Evolutionary conservation across 1,140 invertebrate species (phyloP), one percentile per base, ranked within the genome.

Genomic region (Acromyrmex echinatior): DNA sequence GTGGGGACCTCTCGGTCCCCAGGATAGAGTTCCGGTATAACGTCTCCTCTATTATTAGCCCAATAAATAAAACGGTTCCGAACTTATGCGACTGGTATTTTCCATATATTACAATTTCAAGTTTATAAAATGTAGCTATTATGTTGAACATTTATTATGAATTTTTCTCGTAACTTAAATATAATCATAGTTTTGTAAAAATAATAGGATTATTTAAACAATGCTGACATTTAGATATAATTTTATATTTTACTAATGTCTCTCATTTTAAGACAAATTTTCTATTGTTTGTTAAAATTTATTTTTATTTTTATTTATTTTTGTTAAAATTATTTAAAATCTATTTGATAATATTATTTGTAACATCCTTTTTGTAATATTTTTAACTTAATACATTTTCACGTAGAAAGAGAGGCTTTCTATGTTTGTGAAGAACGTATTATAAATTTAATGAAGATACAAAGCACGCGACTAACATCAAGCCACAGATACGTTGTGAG

Each of bases 41-140:
- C 77, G 82, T 90, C 88, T 90, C 77, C 73, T 79, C 77, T 91
- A 90, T 91, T 91, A 91, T 90, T 88, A 91, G 77, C 73, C 31
- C 56, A 62, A 65, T 62, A 76, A 90, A 85, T 87, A 73, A 89
- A 89, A 89, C 79, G 49, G 79, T 89, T 76, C 80, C 66, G 39
- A 21, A 45, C 6, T 62, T 51, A 35, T 1, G 0, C 25, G 1
- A 45, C 28, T 31, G 21, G 18, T 45, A 60, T 81, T 82, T 49
- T 31, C 9, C 25, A n/a, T 31, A 21, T n/a, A 35, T 39, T 14
- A 66, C 3, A 2, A 31, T 82, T 82, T 49, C 18, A 5, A 4
- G 1, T 68, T 9, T 25, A 39, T 65, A n/a, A 66, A 35, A 79
- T 31, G 45, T 16, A 45, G 28, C 2, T 51, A 35, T 58, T 74